Evolutionary conservation across 1,140 invertebrate species (phyloP), one percentile per base, ranked within the genome.

Genomic region (Pachypsylla venusta): DNA sequence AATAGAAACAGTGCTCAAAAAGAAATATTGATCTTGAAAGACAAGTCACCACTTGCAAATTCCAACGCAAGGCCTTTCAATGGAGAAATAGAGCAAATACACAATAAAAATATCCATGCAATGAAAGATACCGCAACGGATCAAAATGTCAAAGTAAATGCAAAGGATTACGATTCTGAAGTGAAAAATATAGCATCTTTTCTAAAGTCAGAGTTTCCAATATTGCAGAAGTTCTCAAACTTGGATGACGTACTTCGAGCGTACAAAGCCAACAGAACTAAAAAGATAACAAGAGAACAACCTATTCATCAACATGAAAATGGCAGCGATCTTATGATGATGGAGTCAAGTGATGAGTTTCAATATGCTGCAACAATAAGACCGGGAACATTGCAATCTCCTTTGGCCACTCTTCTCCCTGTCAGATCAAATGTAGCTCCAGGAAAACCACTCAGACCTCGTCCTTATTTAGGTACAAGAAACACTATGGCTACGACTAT

Each of bases 391-490:
- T 24, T 14, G 5, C 39, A 42, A 12, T 42, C 73, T 13, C 61
- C 66, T 58, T 64, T 79, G 25, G 77, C 79, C 12, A 81, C 79
- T 25, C 67, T 81, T 60, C 66, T 79, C 59, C 79, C 79, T n/a
- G 77, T 77, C 22, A 77, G 79, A 68, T 80, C 79, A 7, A 80
- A 81, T 68, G 71, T 78, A 13, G 78, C 77, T 20, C 70, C 78
- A 16, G 75, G 76, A 56, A 69, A 75, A 56, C 76, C 78, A 24
- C 66, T 80, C 53, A 65, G 77, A 63, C 75, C 74, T 25, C 65
- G 76, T 59, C 77, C 77, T 20, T 72, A 58, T n/a, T 26, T 58
- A 48, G 42, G 42, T 48, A 48, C 25, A 28, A 26, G n/a, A 26
- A 16, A 27, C 28, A 56, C 20, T 20, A 40, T 40, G 19, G 30